Evolutionary conservation across 2,888 invertebrate genomes (phyloP).

Genomic region (Busseola fusca): DNA sequence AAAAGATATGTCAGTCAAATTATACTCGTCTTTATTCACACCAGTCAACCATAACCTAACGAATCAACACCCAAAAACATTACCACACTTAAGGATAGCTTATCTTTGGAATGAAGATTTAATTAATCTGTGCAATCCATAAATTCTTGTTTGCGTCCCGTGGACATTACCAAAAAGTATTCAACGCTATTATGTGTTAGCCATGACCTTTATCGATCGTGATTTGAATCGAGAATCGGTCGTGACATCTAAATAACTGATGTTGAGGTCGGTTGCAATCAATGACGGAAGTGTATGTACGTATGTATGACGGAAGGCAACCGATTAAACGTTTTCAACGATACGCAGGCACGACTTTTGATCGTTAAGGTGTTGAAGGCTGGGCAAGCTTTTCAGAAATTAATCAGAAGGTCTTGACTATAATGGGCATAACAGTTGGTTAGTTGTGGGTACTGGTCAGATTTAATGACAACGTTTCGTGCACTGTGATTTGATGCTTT

Average conservation of each 20-base stretch:
- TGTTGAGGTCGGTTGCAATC: constrained; percentile 81
- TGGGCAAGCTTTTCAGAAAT: constrained; percentile 58
- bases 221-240: constrained; percentile 77
- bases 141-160: constrained; percentile 50
- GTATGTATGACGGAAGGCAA: constrained; percentile 78
- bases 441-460: constrained; percentile 49
- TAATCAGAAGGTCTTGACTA: constrained; percentile 58
- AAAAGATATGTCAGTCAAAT: constrained; percentile 80
- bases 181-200: constrained; percentile 72
- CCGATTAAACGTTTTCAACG: constrained; percentile 74
- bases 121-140: constrained; percentile 53
- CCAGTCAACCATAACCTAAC: constrained; percentile 64
- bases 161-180: constrained; percentile 71
- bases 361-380: constrained; percentile 68
- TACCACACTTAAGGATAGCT: constrained; percentile 12
- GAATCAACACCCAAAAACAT: constrained; percentile 53
- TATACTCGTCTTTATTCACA: constrained; percentile 70
- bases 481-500: constrained; percentile 46
- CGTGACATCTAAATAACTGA: constrained; percentile 86
- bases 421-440: constrained; percentile 54
- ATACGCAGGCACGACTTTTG: constrained; percentile 66
- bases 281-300: constrained; percentile 83
- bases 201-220: constrained; percentile 86
- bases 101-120: constrained; percentile 19
- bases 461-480: constrained; percentile 51